phyloP scores from a whole-genome alignment of 37 sponge, comb jelly and placozoan species.

The Trichoplax adhaerens region DNA sequence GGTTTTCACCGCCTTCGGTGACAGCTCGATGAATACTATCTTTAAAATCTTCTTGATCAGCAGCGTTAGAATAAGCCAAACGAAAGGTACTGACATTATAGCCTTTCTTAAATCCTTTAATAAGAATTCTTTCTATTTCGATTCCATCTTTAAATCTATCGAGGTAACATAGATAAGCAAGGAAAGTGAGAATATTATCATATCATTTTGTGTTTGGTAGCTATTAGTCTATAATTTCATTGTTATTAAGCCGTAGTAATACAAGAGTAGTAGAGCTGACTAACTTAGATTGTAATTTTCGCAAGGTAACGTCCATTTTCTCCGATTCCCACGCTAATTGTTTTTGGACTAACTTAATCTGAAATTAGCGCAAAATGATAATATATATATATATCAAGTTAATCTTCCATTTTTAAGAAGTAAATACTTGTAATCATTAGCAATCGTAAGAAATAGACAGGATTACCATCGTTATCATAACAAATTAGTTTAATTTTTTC shows the following conservation, averaged over 20 bases:
- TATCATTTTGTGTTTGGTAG: too few relatives aligned
- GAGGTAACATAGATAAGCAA: not conserved
- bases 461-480: too few relatives aligned
- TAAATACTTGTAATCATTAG: too few relatives aligned
- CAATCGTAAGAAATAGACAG: too few relatives aligned
- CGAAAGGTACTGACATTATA: constrained; percentile 16
- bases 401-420: too few relatives aligned
- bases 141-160: constrained; percentile 63
- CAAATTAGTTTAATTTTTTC: too few relatives aligned
- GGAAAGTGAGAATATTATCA: not conserved
- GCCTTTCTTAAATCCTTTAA: constrained; percentile 26
- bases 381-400: too few relatives aligned
- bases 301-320: constrained; percentile 34
- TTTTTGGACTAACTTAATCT: constrained; percentile 41
- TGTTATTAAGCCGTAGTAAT: too few relatives aligned
- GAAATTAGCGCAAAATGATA: too few relatives aligned
- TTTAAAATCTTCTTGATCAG: not conserved
- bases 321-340: constrained; percentile 89
- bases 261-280: not conserved
- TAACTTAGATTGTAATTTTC: constrained; percentile 48
- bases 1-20: constrained; percentile 1
- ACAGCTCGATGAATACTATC: not conserved
- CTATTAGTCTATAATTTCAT: not conserved
- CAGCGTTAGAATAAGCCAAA: not conserved
- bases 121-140: constrained; percentile 55